A percentile compares a stretch with the other conserved stretches of the same genome.
Conservation (phyloP, 2,888 invertebrate species). For the Dysmachus trigonus region DNA sequence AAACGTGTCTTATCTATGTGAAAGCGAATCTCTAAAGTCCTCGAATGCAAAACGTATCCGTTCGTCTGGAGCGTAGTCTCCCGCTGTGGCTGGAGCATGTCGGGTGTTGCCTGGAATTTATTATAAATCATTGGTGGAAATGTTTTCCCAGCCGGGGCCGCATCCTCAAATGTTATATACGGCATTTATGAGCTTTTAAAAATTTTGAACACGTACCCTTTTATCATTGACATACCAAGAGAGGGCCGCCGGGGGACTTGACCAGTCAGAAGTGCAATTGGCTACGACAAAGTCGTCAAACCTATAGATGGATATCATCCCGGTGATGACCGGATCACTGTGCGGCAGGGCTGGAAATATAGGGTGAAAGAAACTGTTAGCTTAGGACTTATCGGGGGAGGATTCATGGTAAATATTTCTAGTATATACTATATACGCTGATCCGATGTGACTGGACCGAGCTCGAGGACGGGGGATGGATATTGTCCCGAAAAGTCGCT, state of each 20-base stretch:
- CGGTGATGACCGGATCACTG: slow-evolving; percentile 62
- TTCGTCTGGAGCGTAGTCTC: slow-evolving; percentile 62
- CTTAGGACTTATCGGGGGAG: background rate
- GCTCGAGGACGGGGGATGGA: background rate
- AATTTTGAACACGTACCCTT: slow-evolving; percentile 56
- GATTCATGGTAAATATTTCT: slow-evolving; percentile 4
- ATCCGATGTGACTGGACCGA: background rate
- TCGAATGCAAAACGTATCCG: slow-evolving; percentile 61
- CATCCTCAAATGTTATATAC: background rate
- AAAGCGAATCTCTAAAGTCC: slow-evolving; percentile 62
- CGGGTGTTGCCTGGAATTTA: slow-evolving; percentile 57
- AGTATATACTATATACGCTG: background rate
- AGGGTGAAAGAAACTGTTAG: slow-evolving; percentile 20
- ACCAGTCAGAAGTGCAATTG: slow-evolving; percentile 64
- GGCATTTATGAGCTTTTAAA: slow-evolving; percentile 33
- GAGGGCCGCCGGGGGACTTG: slow-evolving; percentile 61
- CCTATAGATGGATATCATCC: slow-evolving; percentile 61
- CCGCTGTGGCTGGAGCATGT: slow-evolving; percentile 61
- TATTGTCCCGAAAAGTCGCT: background rate
- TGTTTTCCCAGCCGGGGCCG: background rate
- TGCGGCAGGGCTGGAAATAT: slow-evolving; percentile 61
- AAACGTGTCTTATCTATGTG: slow-evolving; percentile 61
- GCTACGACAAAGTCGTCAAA: slow-evolving; percentile 63
- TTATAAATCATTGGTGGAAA: slow-evolving; percentile 8
- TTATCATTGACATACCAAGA: slow-evolving; percentile 64